These are phyloP conservation scores for Trissolcus brochymenae DNA, from an alignment of 2,888 invertebrate genomes.

Conservation along the genomic window DNA sequence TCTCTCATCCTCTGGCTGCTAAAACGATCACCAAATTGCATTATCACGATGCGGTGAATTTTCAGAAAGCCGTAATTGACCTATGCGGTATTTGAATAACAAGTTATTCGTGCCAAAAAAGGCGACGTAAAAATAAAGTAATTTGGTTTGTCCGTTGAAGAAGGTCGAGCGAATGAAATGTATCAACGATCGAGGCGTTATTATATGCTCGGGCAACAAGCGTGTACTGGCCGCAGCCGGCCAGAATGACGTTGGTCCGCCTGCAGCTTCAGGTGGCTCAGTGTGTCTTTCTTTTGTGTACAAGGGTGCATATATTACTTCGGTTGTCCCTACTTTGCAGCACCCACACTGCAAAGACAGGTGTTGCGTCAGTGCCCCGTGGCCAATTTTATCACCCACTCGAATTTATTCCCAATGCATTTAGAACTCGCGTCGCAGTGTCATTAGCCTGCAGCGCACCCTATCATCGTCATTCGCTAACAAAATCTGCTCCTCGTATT, in stretches of 20 bases:
- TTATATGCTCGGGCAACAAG: conserved; percentile 67
- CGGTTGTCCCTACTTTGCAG: conserved; percentile 65
- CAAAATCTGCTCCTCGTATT: conserved; percentile 28
- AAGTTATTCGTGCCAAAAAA: conserved; percentile 2
- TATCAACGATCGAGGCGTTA: conserved; percentile 67
- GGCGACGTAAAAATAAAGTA: conserved; percentile 9
- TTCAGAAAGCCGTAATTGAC: conserved; percentile 28
- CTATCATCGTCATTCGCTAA: conserved; percentile 49
- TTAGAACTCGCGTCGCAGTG: conserved; percentile 49
- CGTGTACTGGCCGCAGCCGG: conserved; percentile 69
- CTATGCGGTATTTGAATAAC: conserved; percentile 38
- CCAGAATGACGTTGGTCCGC: conserved; percentile 68
- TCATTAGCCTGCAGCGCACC: conserved; percentile 42
- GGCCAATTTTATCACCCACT: conserved; percentile 67
- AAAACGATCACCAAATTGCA: conserved; percentile 19
- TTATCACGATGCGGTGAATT: conserved; percentile 10
- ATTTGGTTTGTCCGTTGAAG: conserved; percentile 50
- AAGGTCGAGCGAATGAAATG: conserved; percentile 64
- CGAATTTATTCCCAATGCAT: conserved; percentile 62
- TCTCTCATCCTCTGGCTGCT: not conserved
- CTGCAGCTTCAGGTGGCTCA: conserved; percentile 75
- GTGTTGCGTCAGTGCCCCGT: conserved; percentile 66
- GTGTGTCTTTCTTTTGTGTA: conserved; percentile 66
- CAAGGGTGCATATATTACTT: conserved; percentile 76
- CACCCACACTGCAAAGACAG: conserved; percentile 73